phyloP scores from a whole-genome alignment of 2,888 invertebrate species.

The Orchesella flavescens region DNA sequence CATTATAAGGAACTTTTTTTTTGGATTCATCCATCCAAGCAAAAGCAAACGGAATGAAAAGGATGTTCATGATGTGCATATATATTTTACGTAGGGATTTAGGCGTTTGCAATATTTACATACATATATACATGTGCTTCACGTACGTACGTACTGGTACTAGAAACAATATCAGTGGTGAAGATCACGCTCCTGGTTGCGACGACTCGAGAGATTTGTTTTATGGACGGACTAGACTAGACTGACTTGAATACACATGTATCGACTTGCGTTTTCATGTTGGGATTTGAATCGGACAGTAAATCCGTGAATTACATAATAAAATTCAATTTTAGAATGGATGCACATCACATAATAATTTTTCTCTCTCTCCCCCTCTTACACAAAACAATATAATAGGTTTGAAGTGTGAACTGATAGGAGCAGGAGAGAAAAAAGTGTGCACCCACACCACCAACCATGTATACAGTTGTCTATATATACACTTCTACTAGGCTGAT shows the following conservation, averaged over 20 bases:
- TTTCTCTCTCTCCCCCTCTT: background rate
- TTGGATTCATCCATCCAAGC: no score
- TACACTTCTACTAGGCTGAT: slow-evolving; percentile 59
- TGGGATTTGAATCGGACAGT: background rate
- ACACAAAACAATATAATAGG: no score
- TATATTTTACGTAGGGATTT: no score
- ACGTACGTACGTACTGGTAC: no score
- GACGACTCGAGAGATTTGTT: slow-evolving; percentile 20
- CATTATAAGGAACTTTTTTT: background rate
- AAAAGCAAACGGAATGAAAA: background rate
- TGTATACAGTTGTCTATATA: background rate
- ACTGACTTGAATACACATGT: no score
- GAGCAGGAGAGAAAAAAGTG: background rate
- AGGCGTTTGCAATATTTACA: background rate
- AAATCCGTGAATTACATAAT: slow-evolving; percentile 27
- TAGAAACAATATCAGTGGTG: no score
- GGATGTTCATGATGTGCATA: no score
- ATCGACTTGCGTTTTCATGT: no score
- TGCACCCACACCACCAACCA: no score
- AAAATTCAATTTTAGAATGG: slow-evolving; percentile 12
- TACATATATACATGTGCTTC: background rate
- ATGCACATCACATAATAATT: background rate
- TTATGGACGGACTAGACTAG: slow-evolving; percentile 2
- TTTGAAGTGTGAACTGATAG: slow-evolving; percentile 55
- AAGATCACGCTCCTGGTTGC: no score